Percentiles rank a stretch among this genome's conserved stretches.
Conservation (phyloP, 1,140 invertebrate genomes). For the Bombus consobrinus region DNA sequence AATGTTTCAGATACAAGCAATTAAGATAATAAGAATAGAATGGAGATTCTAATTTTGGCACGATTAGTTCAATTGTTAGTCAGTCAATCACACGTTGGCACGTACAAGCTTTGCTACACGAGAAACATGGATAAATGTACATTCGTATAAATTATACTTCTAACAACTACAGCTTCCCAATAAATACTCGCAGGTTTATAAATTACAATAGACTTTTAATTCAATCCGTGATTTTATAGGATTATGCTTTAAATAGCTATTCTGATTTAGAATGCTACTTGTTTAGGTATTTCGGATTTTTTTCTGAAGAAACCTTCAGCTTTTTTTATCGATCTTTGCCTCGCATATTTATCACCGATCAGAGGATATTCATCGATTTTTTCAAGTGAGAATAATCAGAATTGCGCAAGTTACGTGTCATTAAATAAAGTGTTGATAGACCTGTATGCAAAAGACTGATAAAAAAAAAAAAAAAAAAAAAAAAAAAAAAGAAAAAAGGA, state of each 20-base stretch:
- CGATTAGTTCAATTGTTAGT: neutral
- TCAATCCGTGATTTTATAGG: neutral
- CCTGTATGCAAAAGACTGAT: neutral
- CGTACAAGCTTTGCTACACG: neutral
- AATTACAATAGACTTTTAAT: neutral
- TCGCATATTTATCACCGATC: neutral
- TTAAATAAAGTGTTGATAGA: neutral
- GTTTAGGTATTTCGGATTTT: neutral
- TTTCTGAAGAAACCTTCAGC: neutral
- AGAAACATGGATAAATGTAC: neutral
- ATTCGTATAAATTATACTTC: neutral
- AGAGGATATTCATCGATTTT: neutral
- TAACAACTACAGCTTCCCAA: neutral
- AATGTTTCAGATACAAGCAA: neutral
- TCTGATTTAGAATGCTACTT: neutral
- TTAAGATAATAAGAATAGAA: neutral
- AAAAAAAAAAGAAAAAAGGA: too few relatives aligned
- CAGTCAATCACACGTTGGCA: neutral
- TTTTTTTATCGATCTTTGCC: neutral
- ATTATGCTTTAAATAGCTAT: neutral
- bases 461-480: too few relatives aligned
- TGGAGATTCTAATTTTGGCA: neutral
- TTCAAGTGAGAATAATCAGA: too few relatives aligned
- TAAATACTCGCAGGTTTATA: neutral
- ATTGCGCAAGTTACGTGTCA: neutral